phyloP scores from a whole-genome alignment of 2,113 vertebrate species.

The Ceyx margarethae region DNA sequence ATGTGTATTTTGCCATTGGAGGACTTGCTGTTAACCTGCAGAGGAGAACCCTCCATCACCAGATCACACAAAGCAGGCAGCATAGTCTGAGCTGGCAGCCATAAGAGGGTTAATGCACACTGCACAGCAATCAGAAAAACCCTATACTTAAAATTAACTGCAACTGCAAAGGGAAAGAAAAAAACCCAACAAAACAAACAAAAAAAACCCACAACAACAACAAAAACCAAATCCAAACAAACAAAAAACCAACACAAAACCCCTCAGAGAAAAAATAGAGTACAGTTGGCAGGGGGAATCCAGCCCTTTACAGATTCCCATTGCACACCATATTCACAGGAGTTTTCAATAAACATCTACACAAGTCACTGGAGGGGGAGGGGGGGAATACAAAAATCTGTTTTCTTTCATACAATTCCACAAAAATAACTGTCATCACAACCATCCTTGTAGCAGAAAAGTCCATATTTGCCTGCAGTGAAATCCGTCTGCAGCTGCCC shows the following conservation, averaged over 20 bases:
- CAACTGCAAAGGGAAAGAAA: not conserved
- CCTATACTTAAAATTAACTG: not conserved
- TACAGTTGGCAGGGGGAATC: not conserved
- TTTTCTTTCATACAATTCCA: conserved; percentile 71
- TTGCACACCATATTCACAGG: conserved; percentile 18
- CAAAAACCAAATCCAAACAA: not conserved
- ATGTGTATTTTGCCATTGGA: not conserved
- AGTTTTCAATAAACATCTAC: conserved; percentile 60
- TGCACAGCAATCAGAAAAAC: not conserved
- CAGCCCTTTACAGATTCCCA: not conserved
- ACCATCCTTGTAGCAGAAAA: conserved; percentile 69
- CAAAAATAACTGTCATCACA: conserved; percentile 78
- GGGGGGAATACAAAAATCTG: not conserved
- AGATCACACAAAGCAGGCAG: not conserved
- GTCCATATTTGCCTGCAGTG: conserved; percentile 78
- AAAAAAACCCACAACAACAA: not conserved
- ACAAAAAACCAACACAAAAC: not conserved
- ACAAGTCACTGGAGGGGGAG: conserved; percentile 56
- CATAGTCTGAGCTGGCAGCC: not conserved
- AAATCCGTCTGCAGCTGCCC: conserved; percentile 82
- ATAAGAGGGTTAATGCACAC: not conserved
- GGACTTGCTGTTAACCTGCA: not conserved
- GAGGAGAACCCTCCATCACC: not conserved
- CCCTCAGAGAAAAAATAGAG: not conserved
- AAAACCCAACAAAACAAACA: not conserved